Evolutionary conservation across 2,888 invertebrate species (phyloP), one percentile per base, ranked within the genome.

Genomic region (Napeogenes inachia): DNA sequence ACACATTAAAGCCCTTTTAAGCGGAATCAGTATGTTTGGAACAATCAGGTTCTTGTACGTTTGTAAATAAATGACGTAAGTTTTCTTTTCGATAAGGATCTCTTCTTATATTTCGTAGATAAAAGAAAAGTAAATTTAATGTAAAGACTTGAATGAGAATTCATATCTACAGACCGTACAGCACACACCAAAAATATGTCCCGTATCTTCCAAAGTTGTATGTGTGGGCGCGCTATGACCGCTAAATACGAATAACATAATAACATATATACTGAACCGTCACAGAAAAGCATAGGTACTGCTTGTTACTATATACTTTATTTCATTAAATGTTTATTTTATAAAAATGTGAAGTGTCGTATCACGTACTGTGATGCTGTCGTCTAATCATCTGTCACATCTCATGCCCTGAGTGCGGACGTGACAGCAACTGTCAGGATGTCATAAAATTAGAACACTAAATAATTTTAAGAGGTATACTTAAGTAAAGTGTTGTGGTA

Each of bases 321-420:
- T 47, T 47, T 47, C 21, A 21, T 47, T 47, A 8, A 13, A 10
- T 50, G 30, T 50, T 50, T 50, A 50, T 50, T 30, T 50, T 30
- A 42, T 42, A 57, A 60, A 63, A 60, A 56, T 38, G 4, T 53
- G 38, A 63, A 62, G 67, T 64, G 68, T 67, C 60, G 62, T 58
- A 62, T 58, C 70, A 70, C 70, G 68, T 68, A 61, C 21, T 21
- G 59, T 32, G 45, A 35, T 46, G 50, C 63, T 54, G 54, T 57
- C 69, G 70, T 71, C 70, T 65, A 70, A 67, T 71, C 57, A 53
- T 68, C 68, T 66, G 61, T 63, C 47, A 59, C 57, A 64, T 61
- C 47, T 55, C 54, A 45, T 35, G 57, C 54, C 45, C 56, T 47
- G 33, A 57, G 45, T 32, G 54, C 32, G 54, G 56, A 66, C 66